These are phyloP conservation scores for Xiphophorus hellerii DNA, from an alignment of 2,113 vertebrate genomes.

Conservation along the genomic window DNA sequence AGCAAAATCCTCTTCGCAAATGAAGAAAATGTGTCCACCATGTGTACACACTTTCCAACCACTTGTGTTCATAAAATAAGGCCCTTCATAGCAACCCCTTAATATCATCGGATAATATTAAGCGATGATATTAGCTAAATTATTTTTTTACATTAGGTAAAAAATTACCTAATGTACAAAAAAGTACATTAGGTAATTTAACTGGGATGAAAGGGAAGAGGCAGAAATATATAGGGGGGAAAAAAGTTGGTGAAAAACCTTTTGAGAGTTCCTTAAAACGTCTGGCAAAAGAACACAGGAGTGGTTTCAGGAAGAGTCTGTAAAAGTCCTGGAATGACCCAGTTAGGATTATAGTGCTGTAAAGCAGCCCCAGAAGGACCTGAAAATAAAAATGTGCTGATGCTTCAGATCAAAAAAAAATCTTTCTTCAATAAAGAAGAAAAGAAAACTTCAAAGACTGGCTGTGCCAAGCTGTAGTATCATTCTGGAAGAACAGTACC, in stretches of 20 bases:
- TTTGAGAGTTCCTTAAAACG: not conserved
- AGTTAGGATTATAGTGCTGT: not conserved
- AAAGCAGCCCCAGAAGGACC: not conserved
- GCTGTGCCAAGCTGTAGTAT: not conserved
- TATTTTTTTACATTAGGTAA: too few relatives aligned
- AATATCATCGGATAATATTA: not conserved
- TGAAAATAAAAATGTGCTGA: not conserved
- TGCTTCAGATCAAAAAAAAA: not conserved
- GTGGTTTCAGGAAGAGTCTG: not conserved
- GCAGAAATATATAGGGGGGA: not conserved
- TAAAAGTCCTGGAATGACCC: not conserved
- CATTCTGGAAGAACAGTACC: not conserved
- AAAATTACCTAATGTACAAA: too few relatives aligned
- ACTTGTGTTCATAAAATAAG: not conserved
- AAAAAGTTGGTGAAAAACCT: not conserved
- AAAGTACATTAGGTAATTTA: not conserved
- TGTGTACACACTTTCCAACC: not conserved
- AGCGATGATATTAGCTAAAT: too few relatives aligned
- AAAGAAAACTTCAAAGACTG: not conserved
- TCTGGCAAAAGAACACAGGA: not conserved
- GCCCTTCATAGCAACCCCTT: not conserved
- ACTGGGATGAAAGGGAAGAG: not conserved
- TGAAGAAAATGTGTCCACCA: not conserved
- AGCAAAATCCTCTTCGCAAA: not conserved
- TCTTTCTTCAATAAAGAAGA: not conserved